A percentile compares a stretch with the other conserved stretches of the same genome.
Evolutionary conservation across 1,140 invertebrate genomes (phyloP).

Genomic region (Drosophila pachea): DNA sequence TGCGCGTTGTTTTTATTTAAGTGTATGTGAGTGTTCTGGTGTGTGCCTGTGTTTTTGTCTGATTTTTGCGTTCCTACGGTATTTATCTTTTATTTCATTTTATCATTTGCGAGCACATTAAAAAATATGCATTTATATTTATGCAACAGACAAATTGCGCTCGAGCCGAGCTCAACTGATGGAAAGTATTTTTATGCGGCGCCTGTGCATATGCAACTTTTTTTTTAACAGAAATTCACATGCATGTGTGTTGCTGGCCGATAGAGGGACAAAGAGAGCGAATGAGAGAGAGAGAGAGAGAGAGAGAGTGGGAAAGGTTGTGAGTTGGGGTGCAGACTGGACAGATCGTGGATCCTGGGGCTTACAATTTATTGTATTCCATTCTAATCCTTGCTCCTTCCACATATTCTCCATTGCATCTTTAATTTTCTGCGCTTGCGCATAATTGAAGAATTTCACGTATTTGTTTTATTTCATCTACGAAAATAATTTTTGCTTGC

Average conservation of each 20-base stretch:
- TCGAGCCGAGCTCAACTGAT: background rate
- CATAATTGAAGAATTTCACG: conserved; percentile 13
- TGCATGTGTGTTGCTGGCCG: background rate
- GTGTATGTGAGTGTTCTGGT: background rate
- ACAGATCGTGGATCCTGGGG: no score
- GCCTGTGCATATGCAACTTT: conserved; percentile 48
- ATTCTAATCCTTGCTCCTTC: background rate
- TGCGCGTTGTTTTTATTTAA: conserved; percentile 10
- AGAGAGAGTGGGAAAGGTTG: background rate
- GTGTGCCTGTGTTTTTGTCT: conserved; percentile 16
- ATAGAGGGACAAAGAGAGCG: background rate
- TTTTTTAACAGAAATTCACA: conserved; percentile 12
- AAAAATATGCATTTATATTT: conserved; percentile 55
- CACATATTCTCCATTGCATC: background rate
- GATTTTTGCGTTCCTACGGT: conserved; percentile 30
- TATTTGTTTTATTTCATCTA: conserved; percentile 20
- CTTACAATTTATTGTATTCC: background rate
- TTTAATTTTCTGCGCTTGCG: conserved; percentile 1
- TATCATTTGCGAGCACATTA: conserved; percentile 50
- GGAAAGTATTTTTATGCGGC: conserved; percentile 5
- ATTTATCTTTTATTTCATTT: conserved; percentile 32
- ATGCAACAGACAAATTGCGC: conserved; percentile 16
- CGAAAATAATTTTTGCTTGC: conserved; percentile 28
- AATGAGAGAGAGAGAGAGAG: background rate
- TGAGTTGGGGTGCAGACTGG: background rate